Evolutionary conservation across 1,140 invertebrate species (phyloP), one percentile per base, ranked within the genome.

Genomic region (Drosophila orena): DNA sequence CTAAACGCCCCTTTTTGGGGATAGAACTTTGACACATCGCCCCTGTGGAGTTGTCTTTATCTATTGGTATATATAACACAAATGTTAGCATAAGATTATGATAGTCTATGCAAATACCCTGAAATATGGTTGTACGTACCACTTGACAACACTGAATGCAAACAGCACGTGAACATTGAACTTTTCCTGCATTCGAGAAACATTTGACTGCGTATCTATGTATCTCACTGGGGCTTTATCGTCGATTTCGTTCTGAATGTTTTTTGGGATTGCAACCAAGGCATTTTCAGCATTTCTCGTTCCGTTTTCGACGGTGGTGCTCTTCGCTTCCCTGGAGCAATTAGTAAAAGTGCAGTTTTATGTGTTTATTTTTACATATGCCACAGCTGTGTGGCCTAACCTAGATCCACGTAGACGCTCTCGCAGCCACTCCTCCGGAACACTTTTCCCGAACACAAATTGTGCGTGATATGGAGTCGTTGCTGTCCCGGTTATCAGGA

Each of bases 261-360:
- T 78, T 53, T 70, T 75, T 68, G 43, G 46, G 59, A 75, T 75
- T 81, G 59, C 70, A 71, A 40, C 20, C 38, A 49, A 46, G 42
- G 40, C 20, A 61, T 40, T 46, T 24, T 60, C 1, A 40, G 44
- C 47, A 38, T 17, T 64, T 42, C 38, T 14, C 40, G 22, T 27
- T 24, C 27, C 12, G n/a, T 22, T 59, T 35, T 35, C 17, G 37
- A 34, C 46, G 24, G 47, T 46, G 49, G 44, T 37, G 37, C 24
- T 27, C 22, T 47, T 22, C 43, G 43, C 64, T 64, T 79, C 83
- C 79, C 84, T 55, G 42, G 47, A 69, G 84, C 84, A 89, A 89
- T 89, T 89, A 89, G 84, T 79, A 80, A 77, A 64, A 89, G 84
- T 89, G 84, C 84, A 89, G 84, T 89, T 89, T 89, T 89, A 89